Evolutionary conservation across 2,113 vertebrate genomes (phyloP).

Genomic region (Phaethornis superciliosus): DNA sequence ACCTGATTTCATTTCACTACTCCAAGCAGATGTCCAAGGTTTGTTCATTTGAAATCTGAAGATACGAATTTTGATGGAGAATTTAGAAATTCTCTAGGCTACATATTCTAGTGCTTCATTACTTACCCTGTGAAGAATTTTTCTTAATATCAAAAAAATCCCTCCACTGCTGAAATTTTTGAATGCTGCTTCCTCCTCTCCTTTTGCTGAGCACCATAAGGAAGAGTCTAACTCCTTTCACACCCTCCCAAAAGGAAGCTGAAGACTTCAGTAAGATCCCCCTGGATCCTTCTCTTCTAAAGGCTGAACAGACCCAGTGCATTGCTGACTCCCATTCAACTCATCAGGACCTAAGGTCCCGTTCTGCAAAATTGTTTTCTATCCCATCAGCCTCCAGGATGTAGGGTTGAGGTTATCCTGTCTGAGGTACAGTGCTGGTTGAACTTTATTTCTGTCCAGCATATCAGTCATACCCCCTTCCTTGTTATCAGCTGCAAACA

Average conservation of each 20-base stretch:
- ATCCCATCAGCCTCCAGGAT: background rate
- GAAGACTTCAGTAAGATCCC: background rate
- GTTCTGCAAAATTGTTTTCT: background rate
- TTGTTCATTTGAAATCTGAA: background rate
- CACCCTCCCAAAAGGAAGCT: background rate
- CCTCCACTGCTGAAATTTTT: background rate
- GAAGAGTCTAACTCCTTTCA: background rate
- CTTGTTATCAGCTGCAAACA: background rate
- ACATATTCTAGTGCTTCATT: background rate
- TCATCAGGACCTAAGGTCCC: background rate
- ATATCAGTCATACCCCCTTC: background rate
- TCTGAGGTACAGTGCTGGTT: background rate
- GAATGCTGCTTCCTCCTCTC: background rate
- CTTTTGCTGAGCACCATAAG: background rate
- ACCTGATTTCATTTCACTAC: background rate
- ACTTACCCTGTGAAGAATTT: background rate
- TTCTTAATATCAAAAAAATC: background rate
- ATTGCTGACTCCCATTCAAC: background rate
- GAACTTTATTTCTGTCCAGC: background rate
- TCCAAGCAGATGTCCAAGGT: background rate
- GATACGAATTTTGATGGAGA: background rate
- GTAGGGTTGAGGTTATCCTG: background rate
- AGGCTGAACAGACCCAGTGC: background rate
- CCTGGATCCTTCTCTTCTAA: background rate
- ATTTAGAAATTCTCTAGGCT: background rate